Base-by-base conservation (phyloP, 2,797 vertebrate species). In the Acipenser transmontanus region DNA sequence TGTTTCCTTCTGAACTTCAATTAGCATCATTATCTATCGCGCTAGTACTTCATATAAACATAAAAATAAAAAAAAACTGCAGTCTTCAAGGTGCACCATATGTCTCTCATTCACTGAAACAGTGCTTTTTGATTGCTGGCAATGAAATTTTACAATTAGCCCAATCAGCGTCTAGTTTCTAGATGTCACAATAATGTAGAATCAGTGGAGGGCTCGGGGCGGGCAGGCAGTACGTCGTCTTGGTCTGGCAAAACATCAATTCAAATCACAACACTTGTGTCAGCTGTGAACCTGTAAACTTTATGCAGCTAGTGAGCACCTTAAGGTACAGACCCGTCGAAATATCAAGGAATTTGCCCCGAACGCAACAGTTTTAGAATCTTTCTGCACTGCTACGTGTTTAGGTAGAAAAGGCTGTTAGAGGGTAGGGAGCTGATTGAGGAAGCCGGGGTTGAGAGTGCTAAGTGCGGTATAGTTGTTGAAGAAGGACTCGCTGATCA, bases 291-390 rank as follows among this genome's bases (percentile, higher is more conserved):
- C 76, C 79, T 68, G 73, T 71, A 77, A 85, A 85, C 81, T 83
- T 75, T 56, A 64, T 64, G 66, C 73, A 72, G 61, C 64, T 11
- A 61, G 69, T 34, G 63, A 47, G 52, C 69, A 49, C 59, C 11
- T 51, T 79, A 82, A 82, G 78, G 78, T 76, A 78, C 81, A 73
- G 75, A 78, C 71, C 76, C 77, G 83, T 82, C 68, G 63, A 85
- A 79, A 84, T 68, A 74, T 82, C 78, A 76, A 81, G 34, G 84
- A 89, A 83, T 84, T 80, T 80, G 85, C 89, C 86, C 81, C 71
- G 80, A 82, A 81, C 84, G 71, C 84, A 84, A 90, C 86, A 87
- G 79, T 86, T 85, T 85, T 83, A 84, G 92, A 91, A 88, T 82
- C 82, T 83, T 71, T 59, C 72, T 75, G 75, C 76, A 68, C 62